Percentiles rank a stretch among this genome's conserved stretches.
These are phyloP conservation scores for Drosophila picticornis DNA, from an alignment of 2,888 invertebrate genomes.

Conservation along the genomic window DNA sequence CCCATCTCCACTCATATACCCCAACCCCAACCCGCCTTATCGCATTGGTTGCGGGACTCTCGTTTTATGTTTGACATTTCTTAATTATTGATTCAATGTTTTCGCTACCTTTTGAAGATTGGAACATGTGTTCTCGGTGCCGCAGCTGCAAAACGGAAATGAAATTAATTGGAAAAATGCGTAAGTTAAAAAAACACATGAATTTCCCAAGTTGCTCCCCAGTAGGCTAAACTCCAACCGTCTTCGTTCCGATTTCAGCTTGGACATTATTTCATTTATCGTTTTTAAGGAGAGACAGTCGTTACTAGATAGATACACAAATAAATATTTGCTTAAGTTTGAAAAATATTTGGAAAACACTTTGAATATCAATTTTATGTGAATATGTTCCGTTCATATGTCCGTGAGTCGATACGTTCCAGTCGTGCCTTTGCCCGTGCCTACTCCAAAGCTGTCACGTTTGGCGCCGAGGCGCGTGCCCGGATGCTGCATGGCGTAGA, in stretches of 20 bases:
- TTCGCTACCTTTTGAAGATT: constrained; percentile 85
- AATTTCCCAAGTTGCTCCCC: constrained; percentile 8
- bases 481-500: constrained; percentile 99
- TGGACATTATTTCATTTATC: constrained; percentile 16
- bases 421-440: constrained; percentile 85
- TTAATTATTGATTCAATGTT: constrained; percentile 83
- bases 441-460: constrained; percentile 98
- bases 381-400: constrained; percentile 61
- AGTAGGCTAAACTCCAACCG: constrained; percentile 31
- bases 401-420: constrained; percentile 39
- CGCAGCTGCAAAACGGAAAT: constrained; percentile 66
- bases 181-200: constrained; percentile 26
- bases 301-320: constrained; percentile 21
- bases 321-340: constrained; percentile 6
- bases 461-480: constrained; percentile 98
- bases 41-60: constrained; percentile 49
- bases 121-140: constrained; percentile 68
- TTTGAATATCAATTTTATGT: neutral
- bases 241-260: neutral
- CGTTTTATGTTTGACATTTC: constrained; percentile 82
- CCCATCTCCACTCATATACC: neutral
- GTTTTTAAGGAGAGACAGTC: constrained; percentile 34
- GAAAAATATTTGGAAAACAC: neutral
- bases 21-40: constrained; percentile 31
- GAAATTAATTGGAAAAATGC: constrained; percentile 82